Conservation (phyloP, 2,888 invertebrate species). For the Sisyra nigra region DNA sequence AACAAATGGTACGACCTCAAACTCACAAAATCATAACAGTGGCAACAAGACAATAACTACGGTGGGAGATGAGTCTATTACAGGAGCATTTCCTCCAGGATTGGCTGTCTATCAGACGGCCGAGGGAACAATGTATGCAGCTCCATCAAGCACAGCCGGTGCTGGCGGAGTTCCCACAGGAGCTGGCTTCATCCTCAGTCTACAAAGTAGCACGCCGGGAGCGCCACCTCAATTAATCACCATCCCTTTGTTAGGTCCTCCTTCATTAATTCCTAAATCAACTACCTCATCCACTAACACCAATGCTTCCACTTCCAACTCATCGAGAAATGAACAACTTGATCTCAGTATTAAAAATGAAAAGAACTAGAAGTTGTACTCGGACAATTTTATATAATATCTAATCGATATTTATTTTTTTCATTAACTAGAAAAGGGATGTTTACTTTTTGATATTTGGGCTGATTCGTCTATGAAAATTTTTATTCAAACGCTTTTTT, state of each 20-base stretch:
- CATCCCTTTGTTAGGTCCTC: slow-evolving; percentile 40
- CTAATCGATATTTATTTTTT: no score
- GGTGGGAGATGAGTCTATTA: neutral
- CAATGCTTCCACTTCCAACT: neutral
- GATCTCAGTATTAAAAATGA: no score
- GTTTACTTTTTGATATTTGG: no score
- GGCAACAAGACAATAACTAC: no score
- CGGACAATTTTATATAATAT: no score
- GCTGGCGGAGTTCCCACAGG: slow-evolving; percentile 29
- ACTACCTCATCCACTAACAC: neutral
- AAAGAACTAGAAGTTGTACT: no score
- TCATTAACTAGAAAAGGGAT: no score
- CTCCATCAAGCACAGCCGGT: slow-evolving; percentile 30
- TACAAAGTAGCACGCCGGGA: slow-evolving; percentile 17
- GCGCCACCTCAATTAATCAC: slow-evolving; percentile 45
- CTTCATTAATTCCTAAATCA: slow-evolving; percentile 41
- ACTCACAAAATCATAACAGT: neutral
- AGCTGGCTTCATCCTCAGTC: slow-evolving; percentile 28
- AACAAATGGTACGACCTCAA: neutral
- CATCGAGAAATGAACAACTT: no score
- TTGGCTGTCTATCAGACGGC: slow-evolving; percentile 27
- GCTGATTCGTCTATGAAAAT: no score
- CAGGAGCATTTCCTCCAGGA: slow-evolving; percentile 18
- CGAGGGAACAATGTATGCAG: slow-evolving; percentile 30
- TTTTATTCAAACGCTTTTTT: no score